Conservation (phyloP, 2,888 invertebrate species). For the Nymphalis c-album region DNA sequence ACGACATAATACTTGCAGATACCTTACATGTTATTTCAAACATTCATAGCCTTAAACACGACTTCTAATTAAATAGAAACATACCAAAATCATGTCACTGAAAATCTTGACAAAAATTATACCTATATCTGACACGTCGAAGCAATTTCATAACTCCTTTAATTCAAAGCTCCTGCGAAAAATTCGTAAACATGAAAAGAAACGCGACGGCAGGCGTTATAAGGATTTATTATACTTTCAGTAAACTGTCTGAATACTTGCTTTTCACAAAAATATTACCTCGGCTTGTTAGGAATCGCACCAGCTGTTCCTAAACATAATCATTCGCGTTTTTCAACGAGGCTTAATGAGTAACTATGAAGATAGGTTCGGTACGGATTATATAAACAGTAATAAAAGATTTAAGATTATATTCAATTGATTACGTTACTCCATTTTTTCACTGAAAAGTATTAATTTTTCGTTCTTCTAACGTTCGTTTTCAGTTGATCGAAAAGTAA, state of each 20-base stretch:
- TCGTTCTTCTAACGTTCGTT: too few relatives aligned
- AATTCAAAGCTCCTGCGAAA: conserved; percentile 22
- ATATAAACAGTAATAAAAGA: background rate
- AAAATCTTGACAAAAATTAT: conserved; percentile 13
- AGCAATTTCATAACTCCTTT: conserved; percentile 8
- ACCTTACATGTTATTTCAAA: too few relatives aligned
- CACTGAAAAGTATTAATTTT: too few relatives aligned
- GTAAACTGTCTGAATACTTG: background rate
- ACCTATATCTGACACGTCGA: conserved; percentile 10
- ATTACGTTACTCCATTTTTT: too few relatives aligned
- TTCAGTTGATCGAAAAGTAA: too few relatives aligned
- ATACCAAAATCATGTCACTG: background rate
- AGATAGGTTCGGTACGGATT: background rate
- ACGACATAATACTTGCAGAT: too few relatives aligned
- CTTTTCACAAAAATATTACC: conserved; percentile 23
- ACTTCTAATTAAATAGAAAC: background rate
- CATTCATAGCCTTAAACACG: too few relatives aligned
- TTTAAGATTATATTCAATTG: background rate
- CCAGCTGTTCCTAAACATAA: conserved; percentile 13
- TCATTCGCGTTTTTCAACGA: background rate
- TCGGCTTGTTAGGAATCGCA: conserved; percentile 19
- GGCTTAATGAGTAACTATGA: background rate
- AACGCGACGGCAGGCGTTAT: conserved; percentile 20
- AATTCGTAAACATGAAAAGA: conserved; percentile 23
- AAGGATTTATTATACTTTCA: conserved; percentile 26